Evolutionary conservation across 2,888 invertebrate genomes (phyloP), one percentile per base, ranked within the genome.

Genomic region (Apamea epomidion): DNA sequence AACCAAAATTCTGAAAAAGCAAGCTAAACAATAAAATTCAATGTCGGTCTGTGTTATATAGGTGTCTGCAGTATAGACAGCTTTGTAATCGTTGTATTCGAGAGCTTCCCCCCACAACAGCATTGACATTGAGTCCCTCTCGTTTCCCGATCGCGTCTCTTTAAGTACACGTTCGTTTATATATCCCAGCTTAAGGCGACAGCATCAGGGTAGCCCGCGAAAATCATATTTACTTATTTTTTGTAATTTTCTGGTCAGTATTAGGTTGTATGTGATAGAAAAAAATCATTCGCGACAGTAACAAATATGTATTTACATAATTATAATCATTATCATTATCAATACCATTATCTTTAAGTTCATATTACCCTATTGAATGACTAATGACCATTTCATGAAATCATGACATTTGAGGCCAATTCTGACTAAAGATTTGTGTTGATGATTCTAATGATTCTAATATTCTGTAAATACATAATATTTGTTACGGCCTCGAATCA

Each of bases 91-190:
- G 29, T 67, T 78, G 74, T 75, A 80, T 68, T 78, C 48, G 25
- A 74, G 48, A 79, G 60, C 62, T 76, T 76, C 25, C 80, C 67
- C 72, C 68, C 75, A 58, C 45, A 71, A 73, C 58, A 70, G 60
- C 82, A 73, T 83, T 85, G 88, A 78, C 89, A 81, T 87, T 89
- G 81, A 88, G 74, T 73, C 74, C 82, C 86, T 65, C 72, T 76
- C 75, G 68, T 76, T 84, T 62, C 51, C 51, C 65, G 67, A 76
- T 80, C 67, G 42, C 76, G 51, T 48, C 71, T 54, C 45, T 54
- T 75, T 74, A 71, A 77, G 80, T 74, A 72, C 69, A 67, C 67
- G 68, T 60, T 69, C 45, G 68, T 86, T 79, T 79, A 37, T 72
- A 71, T 5, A 32, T 71, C 25, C 25, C 32, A 51, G 48, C 29